Base-by-base conservation (phyloP, 2,888 invertebrate genomes). In the Augochlorella aurata region DNA sequence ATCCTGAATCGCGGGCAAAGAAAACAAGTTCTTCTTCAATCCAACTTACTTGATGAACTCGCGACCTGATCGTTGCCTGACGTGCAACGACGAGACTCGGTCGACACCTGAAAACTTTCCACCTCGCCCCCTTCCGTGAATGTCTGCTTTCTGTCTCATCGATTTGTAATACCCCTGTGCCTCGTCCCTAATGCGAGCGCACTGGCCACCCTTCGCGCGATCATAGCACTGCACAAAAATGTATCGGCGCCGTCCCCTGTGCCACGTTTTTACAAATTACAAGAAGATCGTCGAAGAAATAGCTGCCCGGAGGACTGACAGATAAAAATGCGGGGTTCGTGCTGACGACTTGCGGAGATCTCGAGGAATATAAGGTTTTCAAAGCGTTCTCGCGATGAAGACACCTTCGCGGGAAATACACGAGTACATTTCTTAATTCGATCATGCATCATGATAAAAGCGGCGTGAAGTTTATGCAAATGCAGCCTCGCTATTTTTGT, bases 11-110 rank as follows among this genome's bases (percentile, higher is more conserved):
- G 85, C 75, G 63, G 68, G 45, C 84, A 88, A 90, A 90, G 87
- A 88, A 87, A 90, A 87, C 83, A 88, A 92, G 89, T 87, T 84
- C 85, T 79, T 83, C 89, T 90, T 88, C 91, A 90, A 91, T 92
- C 88, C 89, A 91, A 92, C 90, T 91, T 91, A 83, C 85, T 89
- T 89, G 90, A 92, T 90, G 90, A 91, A 90, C 86, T 85, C 81
- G 68, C 75, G 70, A 63, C 74, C 79, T 75, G 77, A 58, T 61
- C 73, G 73, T 78, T 69, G 71, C 85, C 76, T 87, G 68, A 87
- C 85, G 82, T 87, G 88, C 88, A 73, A 72, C 87, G 80, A 82
- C 79, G 77, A 58, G 58, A 77, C 65, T 83, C 68, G 68, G 72
- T 82, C 88, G 89, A 88, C 85, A 87, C 88, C 88, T 88, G 84